Conservation (phyloP, 1,140 invertebrate species). For the Formica selysi region DNA sequence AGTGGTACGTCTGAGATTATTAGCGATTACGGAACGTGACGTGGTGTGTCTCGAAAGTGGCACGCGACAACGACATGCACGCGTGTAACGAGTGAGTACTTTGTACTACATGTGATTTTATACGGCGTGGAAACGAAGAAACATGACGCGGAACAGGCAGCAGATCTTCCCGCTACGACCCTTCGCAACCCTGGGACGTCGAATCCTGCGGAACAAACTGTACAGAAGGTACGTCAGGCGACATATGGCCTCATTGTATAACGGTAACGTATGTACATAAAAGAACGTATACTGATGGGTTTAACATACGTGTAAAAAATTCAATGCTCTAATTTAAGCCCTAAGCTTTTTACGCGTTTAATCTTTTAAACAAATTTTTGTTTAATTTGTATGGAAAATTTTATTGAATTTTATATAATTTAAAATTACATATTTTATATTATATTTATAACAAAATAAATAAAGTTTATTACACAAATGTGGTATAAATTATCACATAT, state of each 20-base stretch:
- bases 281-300: background rate
- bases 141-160: slow-evolving; percentile 88
- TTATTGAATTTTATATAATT: background rate
- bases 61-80: background rate
- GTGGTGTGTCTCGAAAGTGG: background rate
- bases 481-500: background rate
- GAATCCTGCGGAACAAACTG: slow-evolving; percentile 87
- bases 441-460: background rate
- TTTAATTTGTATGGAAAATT: background rate
- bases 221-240: slow-evolving; percentile 87
- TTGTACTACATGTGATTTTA: background rate
- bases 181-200: slow-evolving; percentile 87
- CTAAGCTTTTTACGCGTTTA: background rate
- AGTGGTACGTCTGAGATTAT: slow-evolving; percentile 39
- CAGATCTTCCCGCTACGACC: slow-evolving; percentile 86
- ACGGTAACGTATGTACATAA: slow-evolving; percentile 17
- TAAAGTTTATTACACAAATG: background rate
- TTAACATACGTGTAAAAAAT: background rate
- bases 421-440: background rate
- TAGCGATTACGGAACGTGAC: background rate
- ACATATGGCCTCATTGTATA: slow-evolving; percentile 22
- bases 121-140: slow-evolving; percentile 37
- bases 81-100: background rate
- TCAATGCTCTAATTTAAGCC: too few relatives aligned
- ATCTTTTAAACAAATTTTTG: background rate